Evolutionary conservation across 2,113 vertebrate species (phyloP).

Genomic region (Ranitomeya variabilis): DNA sequence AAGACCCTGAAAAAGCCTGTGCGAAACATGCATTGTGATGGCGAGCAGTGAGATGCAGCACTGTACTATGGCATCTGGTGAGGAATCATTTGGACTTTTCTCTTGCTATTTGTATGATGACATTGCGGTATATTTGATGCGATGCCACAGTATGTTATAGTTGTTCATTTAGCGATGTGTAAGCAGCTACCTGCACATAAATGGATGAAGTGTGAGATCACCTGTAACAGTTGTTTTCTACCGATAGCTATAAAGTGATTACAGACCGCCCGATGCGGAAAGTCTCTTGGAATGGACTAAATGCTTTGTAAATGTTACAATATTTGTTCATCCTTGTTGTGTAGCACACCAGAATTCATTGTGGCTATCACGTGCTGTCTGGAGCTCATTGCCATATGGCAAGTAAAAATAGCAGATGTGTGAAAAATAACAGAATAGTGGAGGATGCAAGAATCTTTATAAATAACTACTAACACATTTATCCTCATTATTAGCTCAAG

Average conservation of each 20-base stretch:
- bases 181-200: too few species aligned
- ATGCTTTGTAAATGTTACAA: background rate
- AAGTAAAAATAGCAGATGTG: constrained; percentile 4
- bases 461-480: background rate
- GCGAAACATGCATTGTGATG: too few species aligned
- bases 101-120: too few species aligned
- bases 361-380: background rate
- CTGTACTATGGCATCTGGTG: too few species aligned
- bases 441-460: background rate
- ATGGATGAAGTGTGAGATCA: too few species aligned
- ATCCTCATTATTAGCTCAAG: background rate
- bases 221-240: too few species aligned
- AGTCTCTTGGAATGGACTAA: background rate
- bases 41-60: too few species aligned
- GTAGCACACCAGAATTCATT: background rate
- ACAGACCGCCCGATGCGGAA: background rate
- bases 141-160: too few species aligned
- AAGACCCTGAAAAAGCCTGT: too few species aligned
- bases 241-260: background rate
- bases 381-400: background rate
- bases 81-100: too few species aligned
- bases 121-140: too few species aligned
- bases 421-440: background rate
- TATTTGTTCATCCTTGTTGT: background rate
- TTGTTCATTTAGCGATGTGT: too few species aligned